Evolutionary conservation across 2,888 invertebrate species (phyloP).

Genomic region (Erebia epiphron): DNA sequence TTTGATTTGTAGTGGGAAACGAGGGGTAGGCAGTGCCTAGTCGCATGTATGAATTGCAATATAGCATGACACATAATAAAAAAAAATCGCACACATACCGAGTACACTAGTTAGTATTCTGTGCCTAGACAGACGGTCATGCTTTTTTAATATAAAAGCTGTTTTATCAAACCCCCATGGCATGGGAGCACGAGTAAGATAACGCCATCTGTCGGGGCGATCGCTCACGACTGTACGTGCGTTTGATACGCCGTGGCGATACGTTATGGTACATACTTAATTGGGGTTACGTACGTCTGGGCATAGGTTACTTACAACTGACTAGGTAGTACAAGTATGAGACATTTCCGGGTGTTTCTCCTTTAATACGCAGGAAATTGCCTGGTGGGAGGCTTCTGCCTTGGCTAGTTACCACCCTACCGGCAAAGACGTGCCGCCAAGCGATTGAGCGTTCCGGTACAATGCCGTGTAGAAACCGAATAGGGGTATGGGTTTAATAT

Average conservation of each 20-base stretch:
- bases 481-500: too few species aligned
- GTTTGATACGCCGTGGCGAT: constrained; percentile 62
- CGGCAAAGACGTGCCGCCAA: too few species aligned
- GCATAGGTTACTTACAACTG: constrained; percentile 15
- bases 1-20: too few species aligned
- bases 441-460: too few species aligned
- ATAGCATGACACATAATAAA: background rate
- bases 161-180: constrained; percentile 34
- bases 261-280: constrained; percentile 39
- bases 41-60: background rate
- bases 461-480: too few species aligned
- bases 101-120: too few species aligned
- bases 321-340: too few species aligned
- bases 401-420: too few species aligned
- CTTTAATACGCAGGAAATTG: too few species aligned
- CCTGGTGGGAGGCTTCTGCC: too few species aligned
- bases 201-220: constrained; percentile 35
- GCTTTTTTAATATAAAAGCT: constrained; percentile 5
- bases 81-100: too few species aligned
- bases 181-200: constrained; percentile 36
- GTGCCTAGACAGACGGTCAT: background rate
- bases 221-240: constrained; percentile 55
- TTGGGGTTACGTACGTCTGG: constrained; percentile 38
- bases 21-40: too few species aligned
- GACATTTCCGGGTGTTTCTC: background rate